Evolutionary conservation across 2,888 invertebrate genomes (phyloP), one percentile per base, ranked within the genome.

Genomic region (Epistrophe eligans): DNA sequence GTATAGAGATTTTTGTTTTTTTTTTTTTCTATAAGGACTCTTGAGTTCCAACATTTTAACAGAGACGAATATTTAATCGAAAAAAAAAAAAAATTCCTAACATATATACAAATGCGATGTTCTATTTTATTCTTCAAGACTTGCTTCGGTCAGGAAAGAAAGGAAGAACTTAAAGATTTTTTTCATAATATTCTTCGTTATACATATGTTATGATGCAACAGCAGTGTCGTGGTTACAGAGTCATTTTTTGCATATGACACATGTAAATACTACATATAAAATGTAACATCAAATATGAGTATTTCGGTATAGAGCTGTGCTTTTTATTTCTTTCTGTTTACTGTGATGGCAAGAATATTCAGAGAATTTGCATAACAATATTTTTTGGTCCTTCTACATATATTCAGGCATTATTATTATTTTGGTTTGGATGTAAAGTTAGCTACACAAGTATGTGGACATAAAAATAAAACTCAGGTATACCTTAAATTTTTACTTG

Each of bases 251-350:
- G 32, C 72, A 77, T 80, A 67, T 72, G 76, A 72, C 84, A 84
- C 58, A 84, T 71, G 84, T 73, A 84, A 55, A 84, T 62, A 71
- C 72, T 66, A 66, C 64, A 79, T 76, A 79, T 76, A 84, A 84
- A 79, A 80, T 80, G 77, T 77, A 77, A 80, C 76, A 77, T 80
- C 80, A 84, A 77, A 79, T 79, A 79, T 79, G 62, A 13, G 35
- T 55, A 57, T 67, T 80, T 82, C 13, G 77, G n/a, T 40, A 40
- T 11, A 24, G 64, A 55, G 43, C 28, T 70, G 70, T 55, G 52
- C 70, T 24, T 77, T 77, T 70, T 43, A 64, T 66, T 67, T 52
- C 48, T 11, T 81, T 60, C 17, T 32, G 24, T 66, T 45, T 66
- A 10, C 28, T 40, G 19, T 70, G 35, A 50, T 50, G 70, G 52